phyloP scores from a whole-genome alignment of 2,888 invertebrate genomes.

The Chrysolina oricalcia region DNA sequence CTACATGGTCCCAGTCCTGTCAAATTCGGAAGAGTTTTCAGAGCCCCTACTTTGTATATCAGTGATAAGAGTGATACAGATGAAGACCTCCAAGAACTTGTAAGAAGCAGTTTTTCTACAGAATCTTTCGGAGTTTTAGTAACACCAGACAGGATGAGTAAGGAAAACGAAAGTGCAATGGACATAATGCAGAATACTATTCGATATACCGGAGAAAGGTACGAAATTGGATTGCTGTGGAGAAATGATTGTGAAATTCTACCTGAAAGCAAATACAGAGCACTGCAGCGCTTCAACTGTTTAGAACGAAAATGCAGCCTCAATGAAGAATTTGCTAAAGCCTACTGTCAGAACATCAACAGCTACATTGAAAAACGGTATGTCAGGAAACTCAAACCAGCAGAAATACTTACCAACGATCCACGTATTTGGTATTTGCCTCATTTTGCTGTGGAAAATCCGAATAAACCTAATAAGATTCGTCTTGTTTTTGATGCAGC shows the following conservation, averaged over 20 bases:
- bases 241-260: constrained; percentile 10
- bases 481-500: too few species aligned
- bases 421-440: not conserved
- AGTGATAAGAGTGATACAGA: constrained; percentile 18
- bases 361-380: constrained; percentile 18
- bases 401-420: not conserved
- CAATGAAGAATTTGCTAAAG: too few species aligned
- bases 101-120: too few species aligned
- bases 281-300: constrained; percentile 6
- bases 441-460: too few species aligned
- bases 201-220: not conserved
- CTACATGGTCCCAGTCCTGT: too few species aligned
- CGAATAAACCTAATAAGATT: too few species aligned
- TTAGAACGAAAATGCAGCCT: constrained; percentile 18
- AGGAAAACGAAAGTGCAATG: not conserved
- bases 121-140: too few species aligned
- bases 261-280: constrained; percentile 21
- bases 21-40: too few species aligned
- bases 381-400: constrained; percentile 1
- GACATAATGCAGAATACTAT: not conserved
- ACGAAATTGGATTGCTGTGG: constrained; percentile 22
- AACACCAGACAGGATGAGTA: not conserved
- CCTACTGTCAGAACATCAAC: too few species aligned
- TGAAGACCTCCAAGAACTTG: constrained; percentile 9
- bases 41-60: too few species aligned